Conservation (phyloP, 2,888 invertebrate species). For the Tetanocera ferruginea region DNA sequence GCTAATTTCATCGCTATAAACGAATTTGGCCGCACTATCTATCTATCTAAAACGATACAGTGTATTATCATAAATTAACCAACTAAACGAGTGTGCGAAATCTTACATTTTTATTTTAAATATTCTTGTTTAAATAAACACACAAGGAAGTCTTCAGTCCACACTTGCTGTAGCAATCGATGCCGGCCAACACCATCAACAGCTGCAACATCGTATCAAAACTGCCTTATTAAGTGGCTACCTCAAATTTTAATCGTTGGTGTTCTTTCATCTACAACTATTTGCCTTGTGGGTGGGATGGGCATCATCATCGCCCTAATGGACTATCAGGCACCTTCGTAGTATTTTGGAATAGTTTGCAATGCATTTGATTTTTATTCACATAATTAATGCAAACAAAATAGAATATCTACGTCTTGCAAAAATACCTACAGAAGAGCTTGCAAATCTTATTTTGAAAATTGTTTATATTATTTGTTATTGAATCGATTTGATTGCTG, state of each 20-base stretch:
- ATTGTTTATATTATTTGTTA: no score
- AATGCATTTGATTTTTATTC: background rate
- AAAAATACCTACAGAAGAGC: no score
- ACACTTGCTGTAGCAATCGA: conserved; percentile 48
- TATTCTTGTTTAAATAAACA: conserved; percentile 62
- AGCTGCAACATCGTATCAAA: background rate
- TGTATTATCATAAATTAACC: conserved; percentile 58
- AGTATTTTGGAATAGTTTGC: background rate
- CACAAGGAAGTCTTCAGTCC: conserved; percentile 50
- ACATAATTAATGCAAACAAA: no score
- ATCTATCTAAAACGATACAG: background rate
- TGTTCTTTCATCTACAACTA: conserved; percentile 25
- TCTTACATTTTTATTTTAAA: conserved; percentile 46
- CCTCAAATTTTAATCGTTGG: background rate
- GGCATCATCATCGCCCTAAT: conserved; percentile 49
- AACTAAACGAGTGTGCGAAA: conserved; percentile 60
- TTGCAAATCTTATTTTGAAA: no score
- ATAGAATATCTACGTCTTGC: no score
- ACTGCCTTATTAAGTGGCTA: background rate
- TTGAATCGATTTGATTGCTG: background rate
- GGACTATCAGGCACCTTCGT: conserved; percentile 31
- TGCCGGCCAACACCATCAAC: conserved; percentile 47
- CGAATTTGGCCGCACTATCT: conserved; percentile 30
- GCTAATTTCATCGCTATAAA: conserved; percentile 36
- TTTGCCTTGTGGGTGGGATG: conserved; percentile 48